These are phyloP conservation scores for Odontamblyopus lacepedii DNA, from an alignment of 2,797 vertebrate genomes.

Conservation along the genomic window DNA sequence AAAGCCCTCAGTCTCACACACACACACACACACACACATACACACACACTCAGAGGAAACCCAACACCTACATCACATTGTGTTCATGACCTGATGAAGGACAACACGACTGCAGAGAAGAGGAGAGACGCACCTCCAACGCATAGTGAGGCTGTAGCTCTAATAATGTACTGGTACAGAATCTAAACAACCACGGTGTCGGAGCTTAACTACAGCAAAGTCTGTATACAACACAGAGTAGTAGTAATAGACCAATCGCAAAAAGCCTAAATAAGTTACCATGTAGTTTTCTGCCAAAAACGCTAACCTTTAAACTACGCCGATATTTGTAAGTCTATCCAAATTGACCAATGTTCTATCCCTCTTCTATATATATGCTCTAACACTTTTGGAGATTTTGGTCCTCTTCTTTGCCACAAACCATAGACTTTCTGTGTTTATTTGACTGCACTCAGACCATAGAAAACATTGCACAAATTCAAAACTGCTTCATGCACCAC, in stretches of 20 bases:
- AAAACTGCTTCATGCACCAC: constrained; percentile 29
- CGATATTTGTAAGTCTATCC: not conserved
- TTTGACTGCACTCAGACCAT: constrained; percentile 40
- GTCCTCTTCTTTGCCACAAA: constrained; percentile 6
- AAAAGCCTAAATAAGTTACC: not conserved
- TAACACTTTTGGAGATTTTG: too few relatives aligned
- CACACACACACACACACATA: constrained; percentile 8
- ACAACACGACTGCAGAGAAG: constrained; percentile 66
- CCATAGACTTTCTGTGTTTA: constrained; percentile 22
- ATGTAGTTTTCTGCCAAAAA: not conserved
- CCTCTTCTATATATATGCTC: too few relatives aligned
- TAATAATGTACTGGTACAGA: constrained; percentile 13
- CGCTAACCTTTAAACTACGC: not conserved
- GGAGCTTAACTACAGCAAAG: constrained; percentile 18
- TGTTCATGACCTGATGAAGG: constrained; percentile 72
- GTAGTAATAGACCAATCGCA: not conserved
- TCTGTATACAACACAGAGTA: not conserved
- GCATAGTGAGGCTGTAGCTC: constrained; percentile 36
- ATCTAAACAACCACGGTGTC: not conserved
- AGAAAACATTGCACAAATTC: constrained; percentile 52
- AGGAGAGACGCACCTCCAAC: constrained; percentile 42
- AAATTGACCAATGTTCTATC: constrained; percentile 11
- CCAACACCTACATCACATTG: constrained; percentile 64
- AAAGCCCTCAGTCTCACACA: constrained; percentile 48
- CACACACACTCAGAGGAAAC: constrained; percentile 55